Evolutionary conservation across 2,797 vertebrate genomes (phyloP), one percentile per base, ranked within the genome.

Genomic region (Antrozous pallidus): DNA sequence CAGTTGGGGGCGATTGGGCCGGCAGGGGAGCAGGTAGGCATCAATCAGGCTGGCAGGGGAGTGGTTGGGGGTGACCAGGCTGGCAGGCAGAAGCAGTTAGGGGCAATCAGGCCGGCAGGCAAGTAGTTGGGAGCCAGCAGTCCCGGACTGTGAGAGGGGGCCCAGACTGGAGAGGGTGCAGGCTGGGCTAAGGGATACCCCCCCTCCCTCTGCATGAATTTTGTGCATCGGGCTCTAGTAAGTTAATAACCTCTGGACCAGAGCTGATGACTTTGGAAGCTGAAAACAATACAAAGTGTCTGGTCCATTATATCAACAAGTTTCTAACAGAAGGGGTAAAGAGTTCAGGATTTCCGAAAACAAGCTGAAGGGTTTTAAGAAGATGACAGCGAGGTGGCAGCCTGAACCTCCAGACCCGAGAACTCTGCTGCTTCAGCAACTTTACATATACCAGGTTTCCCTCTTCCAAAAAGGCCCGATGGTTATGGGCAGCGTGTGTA

Each of bases 401-500:
- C 54, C 47, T n/a, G 31, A 31, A 63, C 45, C 56, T 33, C 31
- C 31, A 58, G 31, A 42, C 33, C 8, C 0, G 3, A 42, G 84
- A 78, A 65, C 58, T 51, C 69, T n/a, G 26, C 10, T 28, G 10
- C 6, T 7, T 36, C 42, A 38, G 67, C n/a, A 16, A 42, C 49
- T 79, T 14, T 28, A 8, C n/a, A 31, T 8, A 5, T 10, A 71
- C 5, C 9, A 6, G 2, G 26, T 8, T 14, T 7, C 28, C 26
- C 42, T 42, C 47, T 24, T 40, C 42, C 54, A 40, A 18, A 54
- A n/a, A 18, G 20, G 82, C 51, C 38, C 0, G 0, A 0, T 36
- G 0, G 0, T 24, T 10, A 26, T 1, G 20, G 17, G 56, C 6
- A 8, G 45, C 3, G 4, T 0, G 42, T 2, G 16, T 6, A 5